Evolutionary conservation across 2,888 invertebrate genomes (phyloP).

Genomic region (Phytoseiulus persimilis): DNA sequence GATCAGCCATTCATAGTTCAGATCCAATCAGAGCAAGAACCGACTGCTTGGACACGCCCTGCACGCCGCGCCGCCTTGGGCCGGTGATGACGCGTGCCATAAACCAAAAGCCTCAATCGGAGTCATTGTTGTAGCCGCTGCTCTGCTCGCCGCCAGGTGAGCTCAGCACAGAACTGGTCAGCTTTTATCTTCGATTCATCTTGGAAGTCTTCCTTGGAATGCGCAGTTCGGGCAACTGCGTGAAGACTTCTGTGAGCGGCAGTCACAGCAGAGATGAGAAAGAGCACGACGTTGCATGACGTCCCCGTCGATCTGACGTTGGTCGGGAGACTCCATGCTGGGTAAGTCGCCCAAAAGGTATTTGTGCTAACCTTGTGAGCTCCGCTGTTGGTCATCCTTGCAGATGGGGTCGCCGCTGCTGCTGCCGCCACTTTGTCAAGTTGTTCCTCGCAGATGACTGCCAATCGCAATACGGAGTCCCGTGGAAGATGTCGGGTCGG

Average conservation of each 20-base stretch:
- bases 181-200: background rate
- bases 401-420: background rate
- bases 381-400: background rate
- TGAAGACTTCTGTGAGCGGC: background rate
- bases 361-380: constrained; percentile 5
- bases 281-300: background rate
- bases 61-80: background rate
- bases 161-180: background rate
- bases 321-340: background rate
- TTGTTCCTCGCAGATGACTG: background rate
- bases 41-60: background rate
- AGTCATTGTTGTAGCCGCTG: background rate
- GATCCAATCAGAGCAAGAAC: background rate
- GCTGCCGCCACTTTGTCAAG: background rate
- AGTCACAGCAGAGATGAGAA: background rate
- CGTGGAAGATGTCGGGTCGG: too few species aligned
- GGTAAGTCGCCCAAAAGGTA: background rate
- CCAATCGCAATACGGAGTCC: background rate
- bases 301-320: background rate
- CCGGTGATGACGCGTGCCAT: background rate
- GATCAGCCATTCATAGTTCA: background rate
- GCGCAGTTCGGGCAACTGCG: background rate
- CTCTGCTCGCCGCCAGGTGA: background rate
- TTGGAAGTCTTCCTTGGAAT: background rate
- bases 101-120: background rate